Percentiles rank a stretch among this genome's conserved stretches.
These are phyloP conservation scores for Polydrusus pterygomalis DNA, from an alignment of 2,888 invertebrate species.

Conservation along the genomic window DNA sequence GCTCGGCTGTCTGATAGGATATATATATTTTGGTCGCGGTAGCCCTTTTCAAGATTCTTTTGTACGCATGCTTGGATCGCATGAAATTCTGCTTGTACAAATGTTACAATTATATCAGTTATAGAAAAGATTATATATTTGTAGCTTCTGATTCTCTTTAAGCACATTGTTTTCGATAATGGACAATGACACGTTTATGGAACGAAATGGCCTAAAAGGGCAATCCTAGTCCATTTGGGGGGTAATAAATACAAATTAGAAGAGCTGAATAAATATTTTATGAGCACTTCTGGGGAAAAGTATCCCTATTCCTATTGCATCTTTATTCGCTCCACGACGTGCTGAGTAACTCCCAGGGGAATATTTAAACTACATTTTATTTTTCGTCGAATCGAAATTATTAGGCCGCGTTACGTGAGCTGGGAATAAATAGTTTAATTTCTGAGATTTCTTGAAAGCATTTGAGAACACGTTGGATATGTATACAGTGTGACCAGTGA, in stretches of 20 bases:
- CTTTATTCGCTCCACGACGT: conserved; percentile 7
- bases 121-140: too few species aligned
- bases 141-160: too few species aligned
- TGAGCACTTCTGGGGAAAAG: background rate
- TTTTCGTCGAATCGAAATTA: conserved; percentile 34
- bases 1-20: too few species aligned
- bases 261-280: conserved; percentile 12
- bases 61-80: too few species aligned
- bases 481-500: too few species aligned
- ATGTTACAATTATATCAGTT: too few species aligned
- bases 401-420: conserved; percentile 30
- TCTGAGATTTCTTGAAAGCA: conserved; percentile 15
- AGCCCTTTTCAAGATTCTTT: too few species aligned
- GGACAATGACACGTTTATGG: background rate
- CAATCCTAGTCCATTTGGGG: background rate
- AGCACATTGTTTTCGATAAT: background rate
- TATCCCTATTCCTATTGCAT: background rate
- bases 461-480: background rate
- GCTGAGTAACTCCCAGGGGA: background rate
- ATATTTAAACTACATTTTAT: conserved; percentile 21
- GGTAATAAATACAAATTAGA: conserved; percentile 6
- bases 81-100: too few species aligned
- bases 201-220: background rate
- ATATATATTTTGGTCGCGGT: too few species aligned
- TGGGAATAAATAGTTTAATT: conserved; percentile 28